Evolutionary conservation across 2,888 invertebrate species (phyloP).

Genomic region (Sarcophaga variegata): DNA sequence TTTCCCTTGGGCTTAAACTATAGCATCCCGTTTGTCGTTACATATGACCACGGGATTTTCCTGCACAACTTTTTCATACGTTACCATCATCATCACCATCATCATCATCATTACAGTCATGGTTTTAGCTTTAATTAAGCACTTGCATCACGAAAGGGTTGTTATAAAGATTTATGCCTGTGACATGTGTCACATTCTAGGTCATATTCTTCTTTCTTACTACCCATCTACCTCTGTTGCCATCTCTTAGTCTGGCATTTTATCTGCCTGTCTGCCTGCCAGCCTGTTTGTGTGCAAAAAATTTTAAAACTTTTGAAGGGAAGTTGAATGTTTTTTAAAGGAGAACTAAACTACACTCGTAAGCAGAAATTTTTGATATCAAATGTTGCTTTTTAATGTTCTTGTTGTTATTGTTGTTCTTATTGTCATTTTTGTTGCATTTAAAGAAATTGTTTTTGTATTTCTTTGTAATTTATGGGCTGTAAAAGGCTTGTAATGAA

Average conservation of each 20-base stretch:
- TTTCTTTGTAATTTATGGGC: background rate
- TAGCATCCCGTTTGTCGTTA: background rate
- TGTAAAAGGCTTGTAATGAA: background rate
- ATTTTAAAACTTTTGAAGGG: slow-evolving; percentile 4
- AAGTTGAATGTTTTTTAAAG: background rate
- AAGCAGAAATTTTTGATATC: background rate
- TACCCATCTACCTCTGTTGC: no score
- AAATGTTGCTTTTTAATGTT: background rate
- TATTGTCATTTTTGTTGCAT: background rate
- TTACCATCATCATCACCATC: slow-evolving; percentile 28
- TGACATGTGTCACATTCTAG: slow-evolving; percentile 73
- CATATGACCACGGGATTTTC: background rate
- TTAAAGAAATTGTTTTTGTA: background rate
- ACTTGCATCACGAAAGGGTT: slow-evolving; percentile 64
- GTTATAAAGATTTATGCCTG: slow-evolving; percentile 72
- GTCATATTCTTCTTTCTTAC: slow-evolving; percentile 61
- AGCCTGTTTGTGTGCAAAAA: background rate
- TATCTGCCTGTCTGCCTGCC: no score
- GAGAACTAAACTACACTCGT: background rate
- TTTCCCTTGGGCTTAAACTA: no score
- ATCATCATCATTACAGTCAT: slow-evolving; percentile 32
- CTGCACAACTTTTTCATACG: background rate
- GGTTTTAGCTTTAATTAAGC: slow-evolving; percentile 49
- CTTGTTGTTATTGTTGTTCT: background rate
- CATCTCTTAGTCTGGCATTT: no score